Conservation (phyloP, 23 tunicate genomes). For the Botrylloides violaceus region DNA sequence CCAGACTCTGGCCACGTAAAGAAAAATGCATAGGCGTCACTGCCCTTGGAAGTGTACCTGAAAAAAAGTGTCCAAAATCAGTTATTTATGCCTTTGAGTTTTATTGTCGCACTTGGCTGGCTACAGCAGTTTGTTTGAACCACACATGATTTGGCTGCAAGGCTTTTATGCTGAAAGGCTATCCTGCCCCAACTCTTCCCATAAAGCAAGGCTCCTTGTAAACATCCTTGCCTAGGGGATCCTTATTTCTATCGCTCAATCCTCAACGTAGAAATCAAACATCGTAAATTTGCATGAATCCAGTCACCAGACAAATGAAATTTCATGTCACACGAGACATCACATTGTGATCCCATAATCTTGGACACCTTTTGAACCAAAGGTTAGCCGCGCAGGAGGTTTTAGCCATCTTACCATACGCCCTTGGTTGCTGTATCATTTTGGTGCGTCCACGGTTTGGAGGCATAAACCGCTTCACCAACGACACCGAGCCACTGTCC, state of each 20-base stretch:
- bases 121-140: too few relatives aligned
- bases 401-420: constrained; percentile 53
- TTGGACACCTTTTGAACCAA: background rate
- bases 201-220: too few relatives aligned
- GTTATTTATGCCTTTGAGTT: background rate
- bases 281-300: background rate
- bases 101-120: too few relatives aligned
- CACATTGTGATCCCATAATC: background rate
- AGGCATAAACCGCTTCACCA: constrained; percentile 86
- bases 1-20: constrained; percentile 45
- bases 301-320: background rate
- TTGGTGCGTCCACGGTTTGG: constrained; percentile 71
- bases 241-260: too few relatives aligned
- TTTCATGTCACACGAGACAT: background rate
- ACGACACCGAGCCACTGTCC: constrained; percentile 75
- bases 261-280: too few relatives aligned
- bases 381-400: too few relatives aligned
- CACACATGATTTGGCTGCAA: constrained; percentile 1
- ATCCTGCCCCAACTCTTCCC: constrained; percentile 11
- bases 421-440: constrained; percentile 44
- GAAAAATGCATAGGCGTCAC: constrained; percentile 23
- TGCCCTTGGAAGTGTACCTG: constrained; percentile 25
- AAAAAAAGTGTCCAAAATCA: background rate
- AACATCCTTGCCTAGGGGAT: too few relatives aligned
- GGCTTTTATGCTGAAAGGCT: constrained; percentile 6